Conservation (phyloP, 2,797 vertebrate genomes). For the Triplophysa yarkandensis region DNA sequence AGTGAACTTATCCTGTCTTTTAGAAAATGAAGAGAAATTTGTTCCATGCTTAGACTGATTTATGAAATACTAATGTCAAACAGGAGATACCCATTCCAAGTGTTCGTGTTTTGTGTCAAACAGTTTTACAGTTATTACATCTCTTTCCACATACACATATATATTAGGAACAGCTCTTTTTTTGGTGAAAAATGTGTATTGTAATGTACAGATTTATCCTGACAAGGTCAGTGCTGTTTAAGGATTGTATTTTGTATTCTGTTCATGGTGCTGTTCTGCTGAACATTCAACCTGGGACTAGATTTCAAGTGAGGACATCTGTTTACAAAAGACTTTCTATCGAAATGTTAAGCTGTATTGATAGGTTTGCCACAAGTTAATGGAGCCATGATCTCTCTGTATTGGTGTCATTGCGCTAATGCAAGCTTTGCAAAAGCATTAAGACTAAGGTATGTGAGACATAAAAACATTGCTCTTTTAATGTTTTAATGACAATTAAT, state of each 20-base stretch:
- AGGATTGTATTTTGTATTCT: not conserved
- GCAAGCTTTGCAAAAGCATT: not conserved
- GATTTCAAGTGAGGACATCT: slow-evolving; percentile 5
- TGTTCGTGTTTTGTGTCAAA: not conserved
- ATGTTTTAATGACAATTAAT: too few relatives aligned
- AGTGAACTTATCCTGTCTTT: not conserved
- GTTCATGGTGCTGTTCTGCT: not conserved
- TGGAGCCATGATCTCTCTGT: not conserved
- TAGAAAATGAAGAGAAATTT: not conserved
- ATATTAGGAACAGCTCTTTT: not conserved
- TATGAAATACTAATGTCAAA: not conserved
- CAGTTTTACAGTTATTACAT: not conserved
- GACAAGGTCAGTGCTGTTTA: not conserved
- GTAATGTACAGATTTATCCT: not conserved
- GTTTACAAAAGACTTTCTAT: not conserved
- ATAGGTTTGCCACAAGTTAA: not conserved
- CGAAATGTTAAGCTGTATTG: not conserved
- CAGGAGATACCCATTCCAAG: not conserved
- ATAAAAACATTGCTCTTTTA: not conserved
- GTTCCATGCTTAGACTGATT: not conserved
- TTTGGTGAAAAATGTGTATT: not conserved
- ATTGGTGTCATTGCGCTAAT: not conserved
- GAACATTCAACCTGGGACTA: not conserved
- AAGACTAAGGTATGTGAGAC: not conserved
- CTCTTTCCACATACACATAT: not conserved